Percentiles rank a stretch among this genome's conserved stretches.
Conservation (phyloP, 2,113 vertebrate species). For the Trinectes maculatus region DNA sequence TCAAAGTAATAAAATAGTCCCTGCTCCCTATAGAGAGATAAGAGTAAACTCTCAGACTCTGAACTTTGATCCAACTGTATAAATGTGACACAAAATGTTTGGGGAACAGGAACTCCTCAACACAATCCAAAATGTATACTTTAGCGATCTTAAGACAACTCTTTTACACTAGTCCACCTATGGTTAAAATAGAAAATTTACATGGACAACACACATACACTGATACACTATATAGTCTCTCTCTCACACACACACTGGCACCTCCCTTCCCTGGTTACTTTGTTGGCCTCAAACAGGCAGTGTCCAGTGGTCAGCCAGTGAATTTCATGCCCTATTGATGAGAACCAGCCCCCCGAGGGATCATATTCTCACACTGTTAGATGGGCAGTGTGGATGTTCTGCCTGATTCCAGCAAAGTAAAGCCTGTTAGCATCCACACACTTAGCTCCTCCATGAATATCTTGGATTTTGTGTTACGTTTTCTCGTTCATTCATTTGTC, state of each 20-base stretch:
- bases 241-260: neutral
- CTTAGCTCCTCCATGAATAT: conserved; percentile 17
- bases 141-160: neutral
- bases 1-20: neutral
- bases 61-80: conserved; percentile 7
- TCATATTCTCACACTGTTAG: conserved; percentile 16
- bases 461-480: conserved; percentile 8
- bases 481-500: conserved; percentile 8
- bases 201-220: neutral
- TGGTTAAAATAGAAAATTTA: conserved; percentile 4
- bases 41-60: neutral
- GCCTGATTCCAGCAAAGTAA: conserved; percentile 56
- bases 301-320: conserved; percentile 29
- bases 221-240: too few species aligned
- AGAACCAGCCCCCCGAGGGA: conserved; percentile 37
- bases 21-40: neutral
- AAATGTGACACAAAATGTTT: neutral
- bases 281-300: conserved; percentile 1
- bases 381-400: conserved; percentile 20
- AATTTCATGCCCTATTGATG: conserved; percentile 54
- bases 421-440: conserved; percentile 35
- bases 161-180: neutral
- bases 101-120: neutral
- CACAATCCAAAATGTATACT: neutral
- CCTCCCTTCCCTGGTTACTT: conserved; percentile 29